Evolutionary conservation across 2,797 vertebrate genomes (phyloP), one percentile per base, ranked within the genome.

Genomic region (Oreonectes daqikongensis): DNA sequence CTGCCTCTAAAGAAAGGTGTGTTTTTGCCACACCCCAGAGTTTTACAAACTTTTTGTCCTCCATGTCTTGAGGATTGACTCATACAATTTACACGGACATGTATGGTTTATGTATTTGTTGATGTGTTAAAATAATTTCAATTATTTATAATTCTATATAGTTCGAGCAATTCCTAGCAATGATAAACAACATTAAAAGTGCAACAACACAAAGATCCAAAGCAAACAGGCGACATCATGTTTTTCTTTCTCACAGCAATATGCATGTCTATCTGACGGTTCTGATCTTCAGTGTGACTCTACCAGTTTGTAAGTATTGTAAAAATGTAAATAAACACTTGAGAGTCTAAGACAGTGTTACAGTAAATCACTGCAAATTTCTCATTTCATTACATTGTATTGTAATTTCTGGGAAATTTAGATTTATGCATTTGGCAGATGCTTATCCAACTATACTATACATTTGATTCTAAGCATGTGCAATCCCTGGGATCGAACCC

Each of bases 261-360:
- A 64, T 73, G 71, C 14, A 38, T n/a, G 20, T 50, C 3, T 24
- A n/a, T 64, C 14, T 64, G 30, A 6, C 32, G 20, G 5, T 65
- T 30, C 38, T 40, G 32, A 30, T 74, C 17, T 17, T 64, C 26
- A n/a, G 17, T 53, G 20, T 40, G 4, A 24, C 14, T 38, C 30
- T 73, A 26, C 59, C 44, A 1, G 15, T n/a, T 11, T 48, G 59
- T 52, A 63, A 63, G 57, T 72, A 48, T 22, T 32, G 3, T 59
- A 42, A n/a, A 14, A n/a, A 28, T 42, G 15, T 24, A 14, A 42
- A 42, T 3, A 32, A 2, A n/a, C n/a, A n/a, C n/a, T n/a, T n/a
- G n/a, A n/a, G n/a, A n/a, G n/a, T n/a, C n/a, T n/a, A n/a, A n/a
- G n/a, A n/a, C n/a, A n/a, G n/a, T n/a, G n/a, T n/a, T n/a, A n/a